phyloP scores from a whole-genome alignment of 2,113 vertebrate species.

The Silurus glanis region DNA sequence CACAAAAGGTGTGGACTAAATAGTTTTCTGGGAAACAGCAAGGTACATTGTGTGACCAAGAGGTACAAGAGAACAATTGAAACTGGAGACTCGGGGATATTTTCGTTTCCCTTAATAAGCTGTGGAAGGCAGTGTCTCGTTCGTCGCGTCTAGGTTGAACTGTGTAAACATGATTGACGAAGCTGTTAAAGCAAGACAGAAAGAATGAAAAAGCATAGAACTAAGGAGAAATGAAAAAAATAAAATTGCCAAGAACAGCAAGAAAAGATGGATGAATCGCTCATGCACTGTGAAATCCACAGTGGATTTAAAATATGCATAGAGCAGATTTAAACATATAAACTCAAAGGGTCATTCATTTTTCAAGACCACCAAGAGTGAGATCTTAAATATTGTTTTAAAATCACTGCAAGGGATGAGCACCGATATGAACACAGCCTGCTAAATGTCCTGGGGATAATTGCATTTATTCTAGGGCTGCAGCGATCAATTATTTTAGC shows the following conservation, averaged over 20 bases:
- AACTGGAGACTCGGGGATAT: not conserved
- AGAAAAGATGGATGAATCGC: not conserved
- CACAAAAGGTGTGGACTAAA: not conserved
- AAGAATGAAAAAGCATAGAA: not conserved
- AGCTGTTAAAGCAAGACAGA: not conserved
- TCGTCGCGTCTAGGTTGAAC: not conserved
- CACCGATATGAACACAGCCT: not conserved
- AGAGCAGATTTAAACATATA: conserved; percentile 8
- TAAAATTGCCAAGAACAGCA: not conserved
- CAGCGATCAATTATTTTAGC: no score
- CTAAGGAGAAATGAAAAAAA: not conserved
- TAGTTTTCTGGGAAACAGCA: conserved; percentile 30
- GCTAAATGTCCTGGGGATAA: not conserved
- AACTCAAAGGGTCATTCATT: not conserved
- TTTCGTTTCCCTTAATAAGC: conserved; percentile 19
- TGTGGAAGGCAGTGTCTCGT: not conserved
- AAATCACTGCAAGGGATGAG: not conserved
- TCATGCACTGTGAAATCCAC: not conserved
- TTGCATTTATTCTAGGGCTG: no score
- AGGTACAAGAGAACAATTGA: not conserved
- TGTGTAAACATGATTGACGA: not conserved
- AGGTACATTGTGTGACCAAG: not conserved
- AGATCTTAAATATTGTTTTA: not conserved
- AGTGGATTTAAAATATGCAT: not conserved
- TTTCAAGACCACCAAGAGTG: not conserved